A percentile compares a stretch with the other conserved stretches of the same genome.
Conservation (phyloP, 2,113 vertebrate species). For the Tragulus kanchil region DNA sequence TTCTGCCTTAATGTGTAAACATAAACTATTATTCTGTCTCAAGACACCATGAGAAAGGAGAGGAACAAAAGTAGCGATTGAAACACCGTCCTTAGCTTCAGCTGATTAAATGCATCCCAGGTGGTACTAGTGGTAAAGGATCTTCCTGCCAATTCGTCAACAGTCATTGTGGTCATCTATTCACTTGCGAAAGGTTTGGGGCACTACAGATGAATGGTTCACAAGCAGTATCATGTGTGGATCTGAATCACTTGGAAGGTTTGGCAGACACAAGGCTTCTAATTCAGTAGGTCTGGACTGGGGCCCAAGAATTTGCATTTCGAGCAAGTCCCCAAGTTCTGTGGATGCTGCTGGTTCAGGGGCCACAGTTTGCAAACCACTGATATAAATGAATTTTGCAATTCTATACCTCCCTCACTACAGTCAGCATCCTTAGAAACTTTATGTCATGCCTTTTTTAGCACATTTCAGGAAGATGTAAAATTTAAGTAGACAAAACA, state of each 20-base stretch:
- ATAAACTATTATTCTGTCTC: not conserved
- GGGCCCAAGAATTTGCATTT: not conserved
- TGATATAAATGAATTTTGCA: not conserved
- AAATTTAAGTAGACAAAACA: slow-evolving; percentile 16
- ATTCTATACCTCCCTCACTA: not conserved
- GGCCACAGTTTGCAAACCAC: not conserved
- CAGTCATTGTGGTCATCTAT: too few species aligned
- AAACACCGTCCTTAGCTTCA: not conserved
- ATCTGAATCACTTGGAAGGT: not conserved
- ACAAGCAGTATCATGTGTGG: not conserved
- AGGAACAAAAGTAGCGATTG: not conserved
- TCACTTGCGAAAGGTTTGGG: too few species aligned
- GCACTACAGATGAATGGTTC: not conserved
- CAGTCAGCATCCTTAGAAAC: not conserved
- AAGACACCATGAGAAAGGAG: not conserved
- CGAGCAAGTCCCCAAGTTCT: not conserved
- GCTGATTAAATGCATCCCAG: not conserved
- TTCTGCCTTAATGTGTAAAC: not conserved
- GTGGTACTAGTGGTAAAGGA: not conserved
- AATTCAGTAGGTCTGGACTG: not conserved
- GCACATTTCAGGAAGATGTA: not conserved
- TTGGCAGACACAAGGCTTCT: not conserved
- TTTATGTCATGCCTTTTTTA: not conserved
- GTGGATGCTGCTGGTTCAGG: not conserved
- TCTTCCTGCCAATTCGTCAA: rapidly evolving